Percentiles rank a stretch among this genome's conserved stretches.
These are phyloP conservation scores for Drosophila orosa DNA, from an alignment of 1,140 invertebrate species.

Conservation along the genomic window DNA sequence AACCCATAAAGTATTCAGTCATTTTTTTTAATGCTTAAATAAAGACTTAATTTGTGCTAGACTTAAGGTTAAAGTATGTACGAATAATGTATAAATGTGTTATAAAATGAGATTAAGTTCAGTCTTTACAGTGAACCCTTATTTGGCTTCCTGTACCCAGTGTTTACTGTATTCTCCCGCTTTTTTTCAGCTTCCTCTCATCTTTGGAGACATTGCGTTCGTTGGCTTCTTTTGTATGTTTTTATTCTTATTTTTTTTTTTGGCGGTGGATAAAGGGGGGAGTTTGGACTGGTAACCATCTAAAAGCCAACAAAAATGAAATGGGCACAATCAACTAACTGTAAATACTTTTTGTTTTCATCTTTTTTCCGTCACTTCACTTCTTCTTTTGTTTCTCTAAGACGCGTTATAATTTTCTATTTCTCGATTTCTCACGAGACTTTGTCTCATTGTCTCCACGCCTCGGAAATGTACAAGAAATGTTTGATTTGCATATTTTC, in stretches of 20 bases:
- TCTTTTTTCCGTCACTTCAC: slow-evolving; percentile 24
- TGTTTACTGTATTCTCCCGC: slow-evolving; percentile 8
- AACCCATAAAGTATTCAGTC: background rate
- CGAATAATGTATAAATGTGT: background rate
- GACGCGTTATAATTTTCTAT: slow-evolving; percentile 73
- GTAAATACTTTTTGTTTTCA: slow-evolving; percentile 72
- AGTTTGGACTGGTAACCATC: slow-evolving; percentile 60
- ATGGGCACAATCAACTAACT: slow-evolving; percentile 82
- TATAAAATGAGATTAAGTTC: background rate
- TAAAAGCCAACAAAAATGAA: slow-evolving; percentile 75
- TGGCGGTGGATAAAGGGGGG: slow-evolving; percentile 21
- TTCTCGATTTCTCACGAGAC: slow-evolving; percentile 64
- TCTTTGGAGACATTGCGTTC: slow-evolving; percentile 74
- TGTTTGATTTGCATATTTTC: slow-evolving; percentile 76
- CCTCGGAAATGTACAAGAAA: slow-evolving; percentile 28
- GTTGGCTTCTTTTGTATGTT: slow-evolving; percentile 74
- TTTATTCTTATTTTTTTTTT: slow-evolving; percentile 19
- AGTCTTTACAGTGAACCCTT: too few species aligned
- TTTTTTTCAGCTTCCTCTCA: slow-evolving; percentile 22
- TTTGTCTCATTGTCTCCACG: slow-evolving; percentile 36
- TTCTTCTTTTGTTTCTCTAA: slow-evolving; percentile 50
- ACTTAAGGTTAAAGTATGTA: background rate
- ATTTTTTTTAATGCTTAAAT: background rate
- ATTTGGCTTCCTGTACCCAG: accelerated
- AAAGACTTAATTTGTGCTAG: too few species aligned